phyloP scores from a whole-genome alignment of 2,888 invertebrate genomes.

The Strigamia crassipes region DNA sequence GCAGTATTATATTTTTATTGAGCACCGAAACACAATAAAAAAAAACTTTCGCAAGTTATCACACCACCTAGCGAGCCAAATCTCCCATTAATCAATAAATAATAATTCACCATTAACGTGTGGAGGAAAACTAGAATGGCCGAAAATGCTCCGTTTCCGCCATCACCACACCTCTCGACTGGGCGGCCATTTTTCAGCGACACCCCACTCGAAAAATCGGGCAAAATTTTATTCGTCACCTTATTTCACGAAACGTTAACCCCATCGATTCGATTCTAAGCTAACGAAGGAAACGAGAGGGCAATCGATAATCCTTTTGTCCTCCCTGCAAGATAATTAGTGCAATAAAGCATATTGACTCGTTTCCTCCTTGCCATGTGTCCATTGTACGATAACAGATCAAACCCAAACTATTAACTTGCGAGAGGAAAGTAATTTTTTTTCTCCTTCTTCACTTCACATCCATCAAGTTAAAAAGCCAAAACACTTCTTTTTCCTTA shows the following conservation, averaged over 20 bases:
- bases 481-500: slow-evolving; percentile 6
- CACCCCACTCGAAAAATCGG: not conserved
- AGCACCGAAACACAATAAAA: not conserved
- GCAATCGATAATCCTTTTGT: slow-evolving; percentile 24
- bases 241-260: slow-evolving; percentile 17
- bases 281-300: not conserved
- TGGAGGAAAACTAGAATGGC: too few species aligned
- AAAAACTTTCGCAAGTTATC: not conserved
- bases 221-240: not conserved
- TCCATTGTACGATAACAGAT: slow-evolving; percentile 23
- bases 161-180: not conserved
- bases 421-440: slow-evolving; percentile 4
- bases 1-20: not conserved
- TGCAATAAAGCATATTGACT: slow-evolving; percentile 23
- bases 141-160: not conserved
- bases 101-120: too few species aligned
- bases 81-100: not conserved
- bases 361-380: slow-evolving; percentile 23
- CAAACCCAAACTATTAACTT: slow-evolving; percentile 8
- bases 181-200: not conserved
- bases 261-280: slow-evolving; percentile 12
- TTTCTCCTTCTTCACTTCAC: not conserved
- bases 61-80: not conserved
- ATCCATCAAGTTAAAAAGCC: slow-evolving; percentile 12
- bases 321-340: slow-evolving; percentile 25